phyloP scores from a whole-genome alignment of 2,888 invertebrate species.

The Euplexia lucipara region DNA sequence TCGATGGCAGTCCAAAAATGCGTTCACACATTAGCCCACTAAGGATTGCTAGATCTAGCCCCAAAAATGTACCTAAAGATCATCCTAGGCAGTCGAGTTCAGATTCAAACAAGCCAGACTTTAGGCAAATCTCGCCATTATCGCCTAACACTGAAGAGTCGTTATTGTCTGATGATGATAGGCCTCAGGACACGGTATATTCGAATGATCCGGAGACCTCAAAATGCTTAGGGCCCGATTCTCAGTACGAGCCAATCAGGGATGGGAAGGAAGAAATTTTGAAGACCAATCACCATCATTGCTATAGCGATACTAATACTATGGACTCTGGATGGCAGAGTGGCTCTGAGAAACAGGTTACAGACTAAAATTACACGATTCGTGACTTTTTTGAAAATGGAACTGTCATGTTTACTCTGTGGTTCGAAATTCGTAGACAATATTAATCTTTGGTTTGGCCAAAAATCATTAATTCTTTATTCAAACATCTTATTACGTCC shows the following conservation, averaged over 20 bases:
- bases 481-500: no score
- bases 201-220: constrained; percentile 82
- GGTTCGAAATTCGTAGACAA: no score
- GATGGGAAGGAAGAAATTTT: constrained; percentile 82
- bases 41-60: constrained; percentile 78
- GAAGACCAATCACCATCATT: constrained; percentile 88
- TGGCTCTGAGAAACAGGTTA: constrained; percentile 92
- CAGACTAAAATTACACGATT: constrained; percentile 71
- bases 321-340: constrained; percentile 94
- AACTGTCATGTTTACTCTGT: no score
- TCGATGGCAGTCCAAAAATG: constrained; percentile 84
- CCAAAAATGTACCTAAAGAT: constrained; percentile 76
- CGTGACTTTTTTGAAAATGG: neutral
- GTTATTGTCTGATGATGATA: constrained; percentile 83
- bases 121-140: constrained; percentile 81
- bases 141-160: constrained; percentile 87
- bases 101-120: constrained; percentile 78
- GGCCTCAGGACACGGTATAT: constrained; percentile 75
- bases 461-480: no score
- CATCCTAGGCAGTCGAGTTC: constrained; percentile 78
- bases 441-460: no score
- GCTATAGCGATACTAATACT: constrained; percentile 91
- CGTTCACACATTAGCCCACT: constrained; percentile 81
- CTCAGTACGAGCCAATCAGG: constrained; percentile 85
- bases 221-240: constrained; percentile 84